Evolutionary conservation across 2,797 vertebrate genomes (phyloP), one percentile per base, ranked within the genome.

Genomic region (Columba guinea): DNA sequence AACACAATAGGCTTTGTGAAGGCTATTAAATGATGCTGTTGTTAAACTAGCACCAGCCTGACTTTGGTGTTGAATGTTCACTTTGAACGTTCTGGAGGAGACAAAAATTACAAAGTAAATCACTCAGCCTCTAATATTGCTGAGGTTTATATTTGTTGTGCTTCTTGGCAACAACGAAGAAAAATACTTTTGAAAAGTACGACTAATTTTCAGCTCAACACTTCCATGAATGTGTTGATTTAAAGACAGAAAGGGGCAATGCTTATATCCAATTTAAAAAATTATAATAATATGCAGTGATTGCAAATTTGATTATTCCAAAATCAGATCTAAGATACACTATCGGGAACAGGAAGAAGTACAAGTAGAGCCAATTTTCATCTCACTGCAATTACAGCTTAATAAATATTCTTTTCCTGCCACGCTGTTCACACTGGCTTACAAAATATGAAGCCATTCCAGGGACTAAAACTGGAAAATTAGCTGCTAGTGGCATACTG

Each of bases 381-480:
- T 2, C 86, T 68, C 83, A 74, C 5, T 8, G 5, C 21, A 77
- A 91, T 87, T 65, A 68, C 17, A 89, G 55, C 13, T 84, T 58
- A 78, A 90, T 67, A 93, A 84, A 73, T 37, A 34, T 16, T 59
- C 79, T 87, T 86, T 88, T 92, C 79, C 78, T 84, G 62, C n/a
- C n/a, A 51, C 30, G 35, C 39, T 63, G 49, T 49, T 87, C 19
- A 4, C 34, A 27, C 10, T 30, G 59, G 39, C 30, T 76, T 63
- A 88, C 16, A 58, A 93, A 96, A 74, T 17, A 80, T 5, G 16
- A 89, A 79, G 46, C 62, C 32, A 77, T 96, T 84, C 85, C 87
- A 95, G 49, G 60, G 23, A 86, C n/a, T 86, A 53, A 81, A 59
- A 75, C 48, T 90, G 95, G 87, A 95, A 94, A 96, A 93, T 86